A percentile compares a stretch with the other conserved stretches of the same genome.
Evolutionary conservation across 2,888 invertebrate species (phyloP).

Genomic region (Synanthedon formicaeformis): DNA sequence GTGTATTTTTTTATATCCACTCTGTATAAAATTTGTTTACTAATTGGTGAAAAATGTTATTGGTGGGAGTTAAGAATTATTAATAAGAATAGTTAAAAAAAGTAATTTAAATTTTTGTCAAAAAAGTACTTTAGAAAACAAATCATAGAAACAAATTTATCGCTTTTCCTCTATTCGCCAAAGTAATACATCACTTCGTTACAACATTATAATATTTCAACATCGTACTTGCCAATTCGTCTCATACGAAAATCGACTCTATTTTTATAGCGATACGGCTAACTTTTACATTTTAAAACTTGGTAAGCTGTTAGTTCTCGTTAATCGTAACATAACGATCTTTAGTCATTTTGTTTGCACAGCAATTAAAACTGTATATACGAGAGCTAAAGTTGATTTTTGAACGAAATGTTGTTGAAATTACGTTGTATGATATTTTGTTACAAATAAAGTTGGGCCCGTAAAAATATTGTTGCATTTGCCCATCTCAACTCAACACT

Average conservation of each 20-base stretch:
- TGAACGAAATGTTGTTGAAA: neutral
- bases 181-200: slow-evolving; percentile 17
- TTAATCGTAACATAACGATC: no score
- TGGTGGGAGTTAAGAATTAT: no score
- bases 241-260: no score
- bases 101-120: no score
- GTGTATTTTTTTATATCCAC: no score
- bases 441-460: slow-evolving; percentile 7
- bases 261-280: no score
- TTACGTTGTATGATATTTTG: neutral
- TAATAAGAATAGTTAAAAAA: no score
- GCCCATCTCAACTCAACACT: slow-evolving; percentile 6
- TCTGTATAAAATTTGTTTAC: no score
- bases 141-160: slow-evolving; percentile 10
- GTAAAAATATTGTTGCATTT: slow-evolving; percentile 6
- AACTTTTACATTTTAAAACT: no score
- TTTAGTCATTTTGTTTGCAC: neutral
- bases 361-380: neutral
- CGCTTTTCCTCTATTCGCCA: slow-evolving; percentile 10
- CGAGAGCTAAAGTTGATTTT: neutral
- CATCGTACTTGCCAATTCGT: no score
- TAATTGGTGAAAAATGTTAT: no score
- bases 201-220: neutral
- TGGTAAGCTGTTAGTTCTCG: no score
- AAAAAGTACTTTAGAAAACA: neutral